Base-by-base conservation (phyloP, 2,888 invertebrate genomes). In the Halictus ligatus region DNA sequence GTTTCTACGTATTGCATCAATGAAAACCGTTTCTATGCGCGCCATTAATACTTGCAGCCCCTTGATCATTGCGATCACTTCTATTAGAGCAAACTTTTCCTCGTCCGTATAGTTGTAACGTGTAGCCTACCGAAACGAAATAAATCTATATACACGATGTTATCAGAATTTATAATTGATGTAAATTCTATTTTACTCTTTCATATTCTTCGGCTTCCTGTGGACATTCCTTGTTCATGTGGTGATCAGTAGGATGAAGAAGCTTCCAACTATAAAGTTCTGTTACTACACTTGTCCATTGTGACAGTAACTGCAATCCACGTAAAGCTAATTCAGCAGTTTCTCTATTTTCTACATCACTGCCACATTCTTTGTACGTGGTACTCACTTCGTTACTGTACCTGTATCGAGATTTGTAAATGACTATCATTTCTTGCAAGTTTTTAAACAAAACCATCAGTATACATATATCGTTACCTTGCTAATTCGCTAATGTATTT, bases 1-100 rank as follows among this genome's bases (percentile, higher is more conserved):
- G 94, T 98, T 98, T 71, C 99, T 96, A 46, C 98, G 96, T 87
- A 99, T 98, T 2, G 98, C 98, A 94, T 98, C 98, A 81, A 98
- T 98, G 92, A 99, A 97, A n/a, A 99, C 99, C 0, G 99, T 98
- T 96, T 99, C 99, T 97, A 99, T 99, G 67, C 99, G 96, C 0
- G 99, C 98, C 98, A 99, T 98, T 78, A 99, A 96, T 43, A 98
- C 98, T 95, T 99, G 99, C 6, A 99, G 96, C 0, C 99, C 99
- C 95, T 99, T 99, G 92, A 99, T 99, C 99, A 99, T 99, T 0
- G 99, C 99, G 91, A 99, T 99, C 29, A 99, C 98, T 96, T 99
- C 99, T 88, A 99, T 99, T 92, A 99, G 96, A 0, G 99, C 99
- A 95, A 99, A 98, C 94, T 99, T 99, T 95, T 99, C 99, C 93